These are phyloP conservation scores for Poicephalus meyeri DNA, from an alignment of 2,113 vertebrate genomes.

Conservation along the genomic window DNA sequence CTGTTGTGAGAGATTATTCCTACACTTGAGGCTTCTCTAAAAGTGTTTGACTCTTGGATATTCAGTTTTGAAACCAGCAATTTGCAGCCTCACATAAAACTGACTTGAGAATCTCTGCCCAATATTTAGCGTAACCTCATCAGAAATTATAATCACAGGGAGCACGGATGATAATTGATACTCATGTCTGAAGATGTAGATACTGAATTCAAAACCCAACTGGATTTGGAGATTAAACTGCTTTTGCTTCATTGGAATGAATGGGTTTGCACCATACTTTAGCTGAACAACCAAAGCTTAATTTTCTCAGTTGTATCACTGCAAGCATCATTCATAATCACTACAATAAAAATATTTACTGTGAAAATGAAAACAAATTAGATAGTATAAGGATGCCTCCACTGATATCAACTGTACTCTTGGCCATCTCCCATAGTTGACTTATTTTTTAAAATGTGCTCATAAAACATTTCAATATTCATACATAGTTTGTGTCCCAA, in stretches of 20 bases:
- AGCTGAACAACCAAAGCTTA: background rate
- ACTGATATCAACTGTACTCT: background rate
- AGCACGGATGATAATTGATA: background rate
- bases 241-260: background rate
- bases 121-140: background rate
- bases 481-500: background rate
- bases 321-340: background rate
- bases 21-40: background rate
- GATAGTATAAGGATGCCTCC: background rate
- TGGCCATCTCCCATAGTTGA: background rate
- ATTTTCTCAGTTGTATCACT: background rate
- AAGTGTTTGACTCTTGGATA: background rate
- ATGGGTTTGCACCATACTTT: background rate
- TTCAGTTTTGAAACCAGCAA: background rate
- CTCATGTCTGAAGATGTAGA: background rate
- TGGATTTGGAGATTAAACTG: background rate
- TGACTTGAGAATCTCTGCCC: background rate
- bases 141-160: background rate
- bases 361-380: background rate
- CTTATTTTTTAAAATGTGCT: background rate
- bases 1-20: background rate
- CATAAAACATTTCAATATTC: background rate
- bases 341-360: background rate
- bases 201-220: background rate
- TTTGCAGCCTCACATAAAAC: background rate